Percentiles rank a stretch among this genome's conserved stretches.
phyloP scores from a whole-genome alignment of 1,140 invertebrate genomes.

The Scaptomyza graminum region DNA sequence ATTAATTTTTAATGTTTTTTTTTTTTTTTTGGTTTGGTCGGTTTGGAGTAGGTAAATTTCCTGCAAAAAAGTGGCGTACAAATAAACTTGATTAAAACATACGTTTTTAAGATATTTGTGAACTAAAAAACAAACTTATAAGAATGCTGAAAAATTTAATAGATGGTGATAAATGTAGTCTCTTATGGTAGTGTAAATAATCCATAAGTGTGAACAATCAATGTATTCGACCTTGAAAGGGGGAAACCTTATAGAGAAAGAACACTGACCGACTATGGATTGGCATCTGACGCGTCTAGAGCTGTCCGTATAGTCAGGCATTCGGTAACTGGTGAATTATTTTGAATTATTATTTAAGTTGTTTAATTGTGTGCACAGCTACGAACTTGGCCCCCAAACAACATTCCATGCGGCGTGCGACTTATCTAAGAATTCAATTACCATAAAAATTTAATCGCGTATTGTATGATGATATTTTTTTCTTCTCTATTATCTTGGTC shows the following conservation, averaged over 20 bases:
- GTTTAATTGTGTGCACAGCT: slow-evolving; percentile 53
- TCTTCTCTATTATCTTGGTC: neutral
- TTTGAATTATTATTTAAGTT: slow-evolving; percentile 72
- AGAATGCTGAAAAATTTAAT: too few species aligned
- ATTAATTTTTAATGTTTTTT: neutral
- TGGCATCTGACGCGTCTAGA: slow-evolving; percentile 17
- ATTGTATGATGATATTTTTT: slow-evolving; percentile 8
- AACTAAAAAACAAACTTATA: too few species aligned
- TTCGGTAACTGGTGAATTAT: slow-evolving; percentile 27
- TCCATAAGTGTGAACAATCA: neutral
- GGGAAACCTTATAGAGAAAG: slow-evolving; percentile 6
- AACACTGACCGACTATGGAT: slow-evolving; percentile 6
- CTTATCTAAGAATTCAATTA: slow-evolving; percentile 65
- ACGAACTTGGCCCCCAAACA: slow-evolving; percentile 34
- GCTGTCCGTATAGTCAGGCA: too few species aligned
- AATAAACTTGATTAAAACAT: too few species aligned
- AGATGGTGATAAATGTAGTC: neutral
- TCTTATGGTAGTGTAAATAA: slow-evolving; percentile 13
- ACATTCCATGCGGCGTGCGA: slow-evolving; percentile 56
- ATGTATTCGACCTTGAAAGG: slow-evolving; percentile 10
- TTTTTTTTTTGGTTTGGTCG: too few species aligned
- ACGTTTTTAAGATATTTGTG: too few species aligned
- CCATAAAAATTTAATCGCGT: slow-evolving; percentile 47
- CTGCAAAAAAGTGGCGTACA: too few species aligned
- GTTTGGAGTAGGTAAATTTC: too few species aligned